Base-by-base conservation (phyloP, 1,140 invertebrate genomes). In the Magallana gigas region DNA sequence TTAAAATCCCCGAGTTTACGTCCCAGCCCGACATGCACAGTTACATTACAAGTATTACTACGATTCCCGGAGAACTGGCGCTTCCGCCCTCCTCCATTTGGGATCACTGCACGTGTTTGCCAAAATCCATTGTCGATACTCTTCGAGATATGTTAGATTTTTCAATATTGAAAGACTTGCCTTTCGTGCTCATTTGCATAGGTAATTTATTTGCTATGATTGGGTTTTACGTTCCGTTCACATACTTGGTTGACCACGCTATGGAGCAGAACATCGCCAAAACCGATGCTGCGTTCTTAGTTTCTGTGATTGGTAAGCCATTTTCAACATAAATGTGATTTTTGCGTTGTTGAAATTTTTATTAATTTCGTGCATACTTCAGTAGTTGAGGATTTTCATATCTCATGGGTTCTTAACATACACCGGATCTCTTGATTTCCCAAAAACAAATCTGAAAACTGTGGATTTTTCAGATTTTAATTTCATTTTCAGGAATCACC, bases 141-240 rank as follows among this genome's bases (percentile, higher is more conserved):
- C 86, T 95, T 29, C 90, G 91, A 58, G 97, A 98, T 84, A 99
- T 99, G 98, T 96, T 99, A 96, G 98, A 99, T 94, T 96, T 99
- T 90, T 97, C 97, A 68, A 95, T 99, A 57, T 95, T 99, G 57
- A 97, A 82, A 57, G 91, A 94, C 85, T 59, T 87, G 16, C 88
- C 91, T 9, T 94, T 94, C 85, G 88, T 93, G 80, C 87, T 93
- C 58, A 98, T 99, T 90, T 98, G 98, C 86, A 96, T 99, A 14
- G 98, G 98, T 87, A 99, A 99, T 94, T 96, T 99, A 0, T 98
- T 99, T 93, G 98, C 98, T 89, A 97, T 98, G 97, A 97, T 98
- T 81, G 98, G 98, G 64, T 96, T 99, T 76, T 99, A 99, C 94
- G 97, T 99, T 71, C 98, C 98, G 57, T 99, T 99, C 94, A 97